phyloP scores from a whole-genome alignment of 64 coral and sea anemone genomes.

The Anthopleura sola region DNA sequence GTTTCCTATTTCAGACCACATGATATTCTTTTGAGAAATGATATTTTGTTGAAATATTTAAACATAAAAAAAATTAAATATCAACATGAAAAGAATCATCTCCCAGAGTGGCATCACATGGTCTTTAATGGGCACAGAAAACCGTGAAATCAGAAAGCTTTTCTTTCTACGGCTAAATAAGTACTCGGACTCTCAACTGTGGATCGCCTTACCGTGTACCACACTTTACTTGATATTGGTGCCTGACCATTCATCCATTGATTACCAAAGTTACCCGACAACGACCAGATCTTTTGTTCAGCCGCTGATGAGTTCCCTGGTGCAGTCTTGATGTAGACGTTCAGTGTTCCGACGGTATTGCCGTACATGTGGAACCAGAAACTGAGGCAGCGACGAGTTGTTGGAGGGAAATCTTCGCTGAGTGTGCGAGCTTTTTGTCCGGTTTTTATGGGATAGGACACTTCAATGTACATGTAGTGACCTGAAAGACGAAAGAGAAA shows the following conservation, averaged over 20 bases:
- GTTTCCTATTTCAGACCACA: too few relatives aligned
- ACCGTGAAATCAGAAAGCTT: too few relatives aligned
- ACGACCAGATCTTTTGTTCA: constrained; percentile 69
- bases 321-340: constrained; percentile 79
- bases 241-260: constrained; percentile 93
- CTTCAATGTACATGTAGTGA: constrained; percentile 95
- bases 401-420: constrained; percentile 74
- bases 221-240: constrained; percentile 53
- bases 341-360: constrained; percentile 67
- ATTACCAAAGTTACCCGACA: constrained; percentile 92
- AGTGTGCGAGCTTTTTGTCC: constrained; percentile 91
- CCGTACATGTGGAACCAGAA: constrained; percentile 99
- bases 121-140: too few relatives aligned
- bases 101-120: too few relatives aligned
- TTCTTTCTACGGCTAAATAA: too few relatives aligned
- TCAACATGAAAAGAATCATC: too few relatives aligned
- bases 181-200: neutral
- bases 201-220: constrained; percentile 54
- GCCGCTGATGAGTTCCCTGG: constrained; percentile 58
- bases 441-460: constrained; percentile 64
- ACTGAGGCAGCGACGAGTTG: constrained; percentile 66
- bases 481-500: constrained; percentile 38
- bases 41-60: too few relatives aligned
- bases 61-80: too few relatives aligned
- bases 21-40: too few relatives aligned